phyloP scores from a whole-genome alignment of 2,113 vertebrate genomes.

The Kryptolebias marmoratus region DNA sequence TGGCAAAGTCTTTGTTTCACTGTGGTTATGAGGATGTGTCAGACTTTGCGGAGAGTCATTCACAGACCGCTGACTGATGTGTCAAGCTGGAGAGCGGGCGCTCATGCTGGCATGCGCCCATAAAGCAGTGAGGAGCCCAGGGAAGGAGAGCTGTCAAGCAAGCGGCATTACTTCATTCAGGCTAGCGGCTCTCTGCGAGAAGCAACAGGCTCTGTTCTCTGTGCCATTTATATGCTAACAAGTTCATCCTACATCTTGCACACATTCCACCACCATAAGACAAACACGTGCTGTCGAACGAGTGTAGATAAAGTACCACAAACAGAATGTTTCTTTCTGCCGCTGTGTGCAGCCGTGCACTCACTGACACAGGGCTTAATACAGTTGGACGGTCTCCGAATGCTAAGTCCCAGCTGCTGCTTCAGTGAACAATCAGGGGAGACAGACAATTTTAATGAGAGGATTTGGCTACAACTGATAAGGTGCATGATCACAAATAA shows the following conservation, averaged over 20 bases:
- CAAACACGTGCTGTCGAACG: slow-evolving; percentile 70
- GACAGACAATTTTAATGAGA: slow-evolving; percentile 54
- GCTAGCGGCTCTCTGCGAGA: slow-evolving; percentile 33
- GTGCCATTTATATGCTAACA: slow-evolving; percentile 74
- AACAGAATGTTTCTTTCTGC: slow-evolving; percentile 18
- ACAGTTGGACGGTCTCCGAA: slow-evolving; percentile 58
- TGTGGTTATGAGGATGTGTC: slow-evolving; percentile 28
- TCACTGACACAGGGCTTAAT: slow-evolving; percentile 63
- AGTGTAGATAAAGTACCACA: slow-evolving; percentile 46
- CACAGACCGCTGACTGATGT: slow-evolving; percentile 38
- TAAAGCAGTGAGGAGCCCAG: slow-evolving; percentile 32
- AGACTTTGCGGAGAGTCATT: slow-evolving; percentile 42
- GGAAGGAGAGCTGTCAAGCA: slow-evolving; percentile 35
- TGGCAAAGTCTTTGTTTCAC: neutral
- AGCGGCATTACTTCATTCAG: slow-evolving; percentile 30
- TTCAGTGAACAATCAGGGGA: slow-evolving; percentile 63
- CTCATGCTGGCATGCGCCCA: slow-evolving; percentile 41
- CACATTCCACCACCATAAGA: slow-evolving; percentile 46
- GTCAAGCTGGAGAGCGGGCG: slow-evolving; percentile 11
- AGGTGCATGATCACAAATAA: slow-evolving; percentile 18
- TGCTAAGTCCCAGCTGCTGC: slow-evolving; percentile 57
- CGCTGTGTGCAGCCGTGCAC: slow-evolving; percentile 25
- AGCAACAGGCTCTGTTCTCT: slow-evolving; percentile 40
- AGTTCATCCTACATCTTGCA: slow-evolving; percentile 38
- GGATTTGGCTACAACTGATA: slow-evolving; percentile 64